phyloP scores from a whole-genome alignment of 2,888 invertebrate genomes.

The Synanthedon andrenaeformis region DNA sequence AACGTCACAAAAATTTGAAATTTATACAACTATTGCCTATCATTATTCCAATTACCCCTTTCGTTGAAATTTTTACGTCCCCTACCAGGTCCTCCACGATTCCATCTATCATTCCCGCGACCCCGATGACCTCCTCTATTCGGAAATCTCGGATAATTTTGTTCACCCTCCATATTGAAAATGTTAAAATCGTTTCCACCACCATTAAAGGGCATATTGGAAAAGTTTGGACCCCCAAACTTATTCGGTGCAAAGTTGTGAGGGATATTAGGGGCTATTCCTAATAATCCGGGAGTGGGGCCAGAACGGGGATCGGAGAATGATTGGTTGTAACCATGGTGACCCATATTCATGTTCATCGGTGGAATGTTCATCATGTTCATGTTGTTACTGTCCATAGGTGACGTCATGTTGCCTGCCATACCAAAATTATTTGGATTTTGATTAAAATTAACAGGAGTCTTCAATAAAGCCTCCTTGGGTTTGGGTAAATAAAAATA shows the following conservation, averaged over 20 bases:
- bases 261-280: constrained; percentile 68
- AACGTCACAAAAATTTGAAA: no score
- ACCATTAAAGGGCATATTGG: constrained; percentile 57
- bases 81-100: constrained; percentile 54
- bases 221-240: constrained; percentile 49
- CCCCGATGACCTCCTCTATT: constrained; percentile 56
- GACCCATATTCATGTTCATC: constrained; percentile 44
- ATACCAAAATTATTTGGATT: constrained; percentile 39
- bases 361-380: constrained; percentile 57
- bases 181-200: constrained; percentile 54
- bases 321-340: constrained; percentile 50
- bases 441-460: constrained; percentile 50
- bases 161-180: constrained; percentile 54
- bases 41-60: constrained; percentile 64
- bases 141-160: constrained; percentile 51
- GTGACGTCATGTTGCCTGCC: constrained; percentile 35
- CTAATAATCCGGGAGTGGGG: constrained; percentile 68
- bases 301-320: constrained; percentile 61
- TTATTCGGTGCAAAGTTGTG: constrained; percentile 57
- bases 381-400: constrained; percentile 46
- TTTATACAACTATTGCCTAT: constrained; percentile 52
- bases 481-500: constrained; percentile 61
- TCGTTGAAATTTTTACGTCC: constrained; percentile 63
- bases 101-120: constrained; percentile 59
- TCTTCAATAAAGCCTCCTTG: constrained; percentile 58